These are phyloP conservation scores for Heloderma charlesbogerti DNA, from an alignment of 2,113 vertebrate genomes.

Conservation along the genomic window DNA sequence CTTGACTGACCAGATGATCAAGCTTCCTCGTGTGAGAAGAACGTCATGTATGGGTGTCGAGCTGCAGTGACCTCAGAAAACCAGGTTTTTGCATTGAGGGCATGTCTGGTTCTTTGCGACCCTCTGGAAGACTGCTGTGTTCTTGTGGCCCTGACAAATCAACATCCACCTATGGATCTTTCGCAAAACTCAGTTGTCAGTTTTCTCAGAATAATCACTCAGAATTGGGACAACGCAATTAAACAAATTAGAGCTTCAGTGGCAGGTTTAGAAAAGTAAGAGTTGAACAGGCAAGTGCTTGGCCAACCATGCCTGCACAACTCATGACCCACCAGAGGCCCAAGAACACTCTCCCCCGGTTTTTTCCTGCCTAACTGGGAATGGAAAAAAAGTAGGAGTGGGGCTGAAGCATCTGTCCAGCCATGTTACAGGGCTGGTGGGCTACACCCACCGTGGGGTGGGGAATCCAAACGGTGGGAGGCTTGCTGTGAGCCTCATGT, in stretches of 20 bases:
- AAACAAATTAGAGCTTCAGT: not conserved
- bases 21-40: conserved; percentile 49
- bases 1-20: conserved; percentile 38
- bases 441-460: not conserved
- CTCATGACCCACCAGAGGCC: not conserved
- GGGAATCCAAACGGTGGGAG: too few species aligned
- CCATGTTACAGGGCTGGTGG: not conserved
- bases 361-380: not conserved
- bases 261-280: not conserved
- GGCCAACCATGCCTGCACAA: not conserved
- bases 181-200: not conserved
- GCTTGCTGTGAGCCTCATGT: too few species aligned
- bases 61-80: conserved; percentile 47
- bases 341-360: not conserved
- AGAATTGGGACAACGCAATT: not conserved
- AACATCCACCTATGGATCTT: not conserved
- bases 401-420: not conserved
- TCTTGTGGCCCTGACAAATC: conserved; percentile 24
- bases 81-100: conserved; percentile 48
- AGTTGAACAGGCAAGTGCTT: not conserved
- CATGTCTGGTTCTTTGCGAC: conserved; percentile 1
- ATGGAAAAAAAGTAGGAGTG: not conserved
- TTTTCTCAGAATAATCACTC: conserved; percentile 8
- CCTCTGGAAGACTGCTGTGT: conserved; percentile 36
- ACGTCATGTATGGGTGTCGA: conserved; percentile 40